Evolutionary conservation across 2,888 invertebrate genomes (phyloP).

Genomic region (Euspilapteryx auroguttella): DNA sequence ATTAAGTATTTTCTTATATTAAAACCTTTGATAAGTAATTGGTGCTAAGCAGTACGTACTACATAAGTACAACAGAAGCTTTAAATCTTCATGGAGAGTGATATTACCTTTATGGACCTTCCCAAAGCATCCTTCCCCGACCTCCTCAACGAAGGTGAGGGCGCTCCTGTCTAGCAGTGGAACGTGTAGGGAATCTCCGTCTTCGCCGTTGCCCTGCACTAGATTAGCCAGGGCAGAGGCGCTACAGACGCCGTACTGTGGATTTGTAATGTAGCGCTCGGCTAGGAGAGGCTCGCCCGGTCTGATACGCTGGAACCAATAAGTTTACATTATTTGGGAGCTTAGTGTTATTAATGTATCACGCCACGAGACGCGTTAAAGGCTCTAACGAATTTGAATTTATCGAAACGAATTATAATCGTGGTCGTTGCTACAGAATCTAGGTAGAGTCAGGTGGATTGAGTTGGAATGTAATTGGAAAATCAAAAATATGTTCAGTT

Average conservation of each 20-base stretch:
- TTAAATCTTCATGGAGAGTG: too few relatives aligned
- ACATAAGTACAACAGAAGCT: too few relatives aligned
- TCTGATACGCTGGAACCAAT: conserved; percentile 45
- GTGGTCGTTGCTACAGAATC: too few relatives aligned
- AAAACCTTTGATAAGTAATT: too few relatives aligned
- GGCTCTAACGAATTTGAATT: too few relatives aligned
- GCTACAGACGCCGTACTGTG: conserved; percentile 67
- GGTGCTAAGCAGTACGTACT: too few relatives aligned
- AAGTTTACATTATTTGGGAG: not conserved
- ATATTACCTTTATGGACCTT: conserved; percentile 91
- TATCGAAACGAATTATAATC: too few relatives aligned
- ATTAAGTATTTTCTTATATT: too few relatives aligned
- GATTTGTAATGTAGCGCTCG: conserved; percentile 76
- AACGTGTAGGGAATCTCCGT: conserved; percentile 32
- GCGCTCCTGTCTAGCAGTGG: conserved; percentile 67
- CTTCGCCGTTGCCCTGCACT: conserved; percentile 12
- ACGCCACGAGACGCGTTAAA: too few relatives aligned
- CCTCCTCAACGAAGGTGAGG: conserved; percentile 72
- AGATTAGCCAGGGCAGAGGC: conserved; percentile 20
- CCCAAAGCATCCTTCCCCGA: conserved; percentile 88
- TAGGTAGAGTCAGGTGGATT: not conserved
- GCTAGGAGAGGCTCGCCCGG: conserved; percentile 67
- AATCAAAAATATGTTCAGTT: too few relatives aligned
- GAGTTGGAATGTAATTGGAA: too few relatives aligned
- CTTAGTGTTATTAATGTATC: too few relatives aligned